Conservation (phyloP, 2,113 vertebrate species). For the Promerops cafer region DNA sequence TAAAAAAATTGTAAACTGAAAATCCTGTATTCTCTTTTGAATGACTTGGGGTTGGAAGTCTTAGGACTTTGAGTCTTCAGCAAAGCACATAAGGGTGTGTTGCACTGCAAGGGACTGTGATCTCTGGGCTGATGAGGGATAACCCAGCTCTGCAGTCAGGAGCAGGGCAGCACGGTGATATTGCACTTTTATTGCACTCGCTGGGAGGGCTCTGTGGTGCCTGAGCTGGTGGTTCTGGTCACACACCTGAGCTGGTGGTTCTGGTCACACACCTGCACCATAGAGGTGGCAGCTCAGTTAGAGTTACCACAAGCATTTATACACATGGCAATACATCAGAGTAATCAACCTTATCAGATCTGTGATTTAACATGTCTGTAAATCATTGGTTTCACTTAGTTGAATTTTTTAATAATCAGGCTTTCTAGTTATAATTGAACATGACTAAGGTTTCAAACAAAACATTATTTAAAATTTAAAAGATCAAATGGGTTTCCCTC, state of each 20-base stretch:
- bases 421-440: background rate
- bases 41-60: background rate
- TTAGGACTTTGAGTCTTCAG: background rate
- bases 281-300: background rate
- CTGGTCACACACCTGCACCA: background rate
- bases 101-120: background rate
- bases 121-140: background rate
- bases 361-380: background rate
- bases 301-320: background rate
- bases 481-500: background rate
- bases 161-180: background rate
- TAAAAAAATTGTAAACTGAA: background rate
- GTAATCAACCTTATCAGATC: background rate
- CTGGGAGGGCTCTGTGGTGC: background rate
- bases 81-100: background rate
- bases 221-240: background rate
- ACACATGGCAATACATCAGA: background rate
- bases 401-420: background rate
- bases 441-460: background rate
- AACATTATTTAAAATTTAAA: background rate
- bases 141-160: background rate
- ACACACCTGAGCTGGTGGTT: background rate
- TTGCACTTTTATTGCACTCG: background rate
- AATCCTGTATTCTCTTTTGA: background rate
- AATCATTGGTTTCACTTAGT: background rate